A percentile compares a stretch with the other conserved stretches of the same genome.
phyloP scores from a whole-genome alignment of 1,140 invertebrate species.

The Leptinotarsa defecta region DNA sequence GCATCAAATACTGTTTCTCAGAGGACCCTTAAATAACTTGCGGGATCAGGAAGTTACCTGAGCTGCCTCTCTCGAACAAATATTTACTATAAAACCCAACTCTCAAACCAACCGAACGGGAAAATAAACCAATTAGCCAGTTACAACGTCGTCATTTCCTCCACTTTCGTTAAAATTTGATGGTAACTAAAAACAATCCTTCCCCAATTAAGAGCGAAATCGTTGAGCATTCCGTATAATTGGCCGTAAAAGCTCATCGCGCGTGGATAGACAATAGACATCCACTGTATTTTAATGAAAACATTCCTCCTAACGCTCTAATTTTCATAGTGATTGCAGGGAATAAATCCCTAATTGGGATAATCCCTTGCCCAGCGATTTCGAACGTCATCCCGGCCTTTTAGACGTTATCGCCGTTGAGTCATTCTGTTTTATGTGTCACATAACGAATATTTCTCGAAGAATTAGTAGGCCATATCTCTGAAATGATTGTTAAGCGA shows the following conservation, averaged over 20 bases:
- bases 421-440: slow-evolving; percentile 19
- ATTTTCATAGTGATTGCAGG: slow-evolving; percentile 25
- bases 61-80: neutral
- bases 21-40: too few relatives aligned
- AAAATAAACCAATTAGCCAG: slow-evolving; percentile 21
- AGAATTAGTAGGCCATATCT: neutral
- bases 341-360: slow-evolving; percentile 32
- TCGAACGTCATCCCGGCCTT: slow-evolving; percentile 14
- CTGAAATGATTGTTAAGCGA: too few relatives aligned
- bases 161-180: slow-evolving; percentile 19
- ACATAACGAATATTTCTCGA: neutral
- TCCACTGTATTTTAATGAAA: slow-evolving; percentile 26
- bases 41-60: too few relatives aligned
- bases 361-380: slow-evolving; percentile 17
- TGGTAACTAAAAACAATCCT: slow-evolving; percentile 22
- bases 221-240: slow-evolving; percentile 19
- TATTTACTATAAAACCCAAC: neutral
- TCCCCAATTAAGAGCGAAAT: slow-evolving; percentile 20
- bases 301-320: slow-evolving; percentile 16
- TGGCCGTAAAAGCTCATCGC: slow-evolving; percentile 20
- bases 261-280: slow-evolving; percentile 16
- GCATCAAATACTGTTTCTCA: too few relatives aligned
- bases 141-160: slow-evolving; percentile 17
- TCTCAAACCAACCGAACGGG: neutral
- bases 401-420: slow-evolving; percentile 6